phyloP scores from a whole-genome alignment of 2,888 invertebrate species.

The Salticus scenicus region DNA sequence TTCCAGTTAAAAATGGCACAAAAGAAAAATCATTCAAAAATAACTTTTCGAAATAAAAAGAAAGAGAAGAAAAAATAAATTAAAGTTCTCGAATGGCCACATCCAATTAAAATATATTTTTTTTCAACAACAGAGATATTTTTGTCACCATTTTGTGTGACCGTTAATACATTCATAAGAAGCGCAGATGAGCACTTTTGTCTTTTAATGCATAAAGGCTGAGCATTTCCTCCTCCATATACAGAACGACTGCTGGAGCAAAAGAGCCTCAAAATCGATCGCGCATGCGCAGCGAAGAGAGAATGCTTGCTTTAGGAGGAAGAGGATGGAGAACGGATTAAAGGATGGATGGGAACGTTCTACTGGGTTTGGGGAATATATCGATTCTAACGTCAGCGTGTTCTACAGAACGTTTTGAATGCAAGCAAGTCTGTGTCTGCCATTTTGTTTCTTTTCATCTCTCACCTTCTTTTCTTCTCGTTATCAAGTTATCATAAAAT shows the following conservation, averaged over 20 bases:
- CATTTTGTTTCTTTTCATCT: too few species aligned
- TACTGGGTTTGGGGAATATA: not conserved
- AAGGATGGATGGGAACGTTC: slow-evolving; percentile 8
- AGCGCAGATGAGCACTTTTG: not conserved
- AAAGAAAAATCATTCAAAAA: too few species aligned
- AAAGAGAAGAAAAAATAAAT: too few species aligned
- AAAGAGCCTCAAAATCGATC: not conserved
- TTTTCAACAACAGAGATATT: not conserved
- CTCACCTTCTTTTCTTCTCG: too few species aligned
- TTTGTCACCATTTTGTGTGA: not conserved
- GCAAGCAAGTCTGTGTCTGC: too few species aligned
- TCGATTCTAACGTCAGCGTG: slow-evolving; percentile 8
- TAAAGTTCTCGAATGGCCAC: too few species aligned
- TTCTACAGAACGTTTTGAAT: not conserved
- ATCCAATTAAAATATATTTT: not conserved
- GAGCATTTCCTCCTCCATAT: not conserved
- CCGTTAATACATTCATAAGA: not conserved
- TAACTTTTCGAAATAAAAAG: too few species aligned
- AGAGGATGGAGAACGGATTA: slow-evolving; percentile 17
- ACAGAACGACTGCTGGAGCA: not conserved
- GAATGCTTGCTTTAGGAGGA: not conserved
- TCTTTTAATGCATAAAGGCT: not conserved
- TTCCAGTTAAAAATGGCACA: too few species aligned
- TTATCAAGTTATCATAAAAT: too few species aligned
- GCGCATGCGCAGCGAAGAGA: not conserved